Base-by-base conservation (phyloP, 2,888 invertebrate species). In the Lithophane leautieri region DNA sequence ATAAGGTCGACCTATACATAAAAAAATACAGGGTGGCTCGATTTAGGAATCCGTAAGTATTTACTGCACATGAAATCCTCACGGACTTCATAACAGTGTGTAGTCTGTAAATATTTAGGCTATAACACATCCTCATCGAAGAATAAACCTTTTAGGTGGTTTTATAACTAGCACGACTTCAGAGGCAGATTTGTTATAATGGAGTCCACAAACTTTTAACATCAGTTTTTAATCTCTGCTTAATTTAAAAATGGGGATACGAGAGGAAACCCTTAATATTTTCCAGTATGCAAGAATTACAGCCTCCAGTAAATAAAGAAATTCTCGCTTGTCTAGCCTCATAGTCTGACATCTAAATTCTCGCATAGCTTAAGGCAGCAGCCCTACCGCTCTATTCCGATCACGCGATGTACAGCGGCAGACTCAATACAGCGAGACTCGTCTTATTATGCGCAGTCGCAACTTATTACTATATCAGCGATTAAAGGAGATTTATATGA, bases 401-500 rank as follows among this genome's bases (percentile, higher is more conserved):
- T 86, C 86, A 88, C 86, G 86, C 78, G 76, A 61, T 25, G 60
- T 34, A 63, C 50, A 61, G 79, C 78, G 70, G 70, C 65, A 78
- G 80, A 78, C 86, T 83, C 86, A 78, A 86, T 85, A 83, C 76
- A 80, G 47, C 73, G 62, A 79, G 82, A 78, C 82, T 62, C 82
- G 73, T 83, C 84, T 86, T 81, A 85, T 86, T 88, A 88, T 81
- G 83, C 79, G 76, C 70, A 72, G 70, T 62, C 74, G 67, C 71
- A 76, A 84, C 79, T 68, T 82, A 81, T 81, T 88, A 81, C 77
- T 81, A 62, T 54, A 52, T 80, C 77, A 67, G 70, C 69, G 82
- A 78, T 86, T 82, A 82, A 72, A 68, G 73, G 76, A 86, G 66
- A 82, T 82, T 82, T 76, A 76, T 61, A 70, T 76, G 71, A 58